A percentile compares a stretch with the other conserved stretches of the same genome.
These are phyloP conservation scores for Epicauta chinensis DNA, from an alignment of 1,140 invertebrate species.

Conservation along the genomic window DNA sequence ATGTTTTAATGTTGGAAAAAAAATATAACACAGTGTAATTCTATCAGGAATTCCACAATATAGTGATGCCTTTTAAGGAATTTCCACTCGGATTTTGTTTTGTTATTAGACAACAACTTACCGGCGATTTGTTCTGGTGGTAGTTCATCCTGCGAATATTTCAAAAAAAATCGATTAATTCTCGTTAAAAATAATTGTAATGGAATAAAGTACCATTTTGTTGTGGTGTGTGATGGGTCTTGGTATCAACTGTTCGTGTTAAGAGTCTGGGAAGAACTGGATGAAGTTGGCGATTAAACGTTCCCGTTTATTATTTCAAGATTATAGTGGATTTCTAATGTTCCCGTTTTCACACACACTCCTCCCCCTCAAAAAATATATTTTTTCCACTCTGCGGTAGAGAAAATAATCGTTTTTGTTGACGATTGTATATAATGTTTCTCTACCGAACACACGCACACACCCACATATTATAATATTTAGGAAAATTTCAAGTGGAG, in stretches of 20 bases:
- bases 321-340: conserved; percentile 29
- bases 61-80: background rate
- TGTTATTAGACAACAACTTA: conserved; percentile 20
- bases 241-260: conserved; percentile 1
- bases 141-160: conserved; percentile 38
- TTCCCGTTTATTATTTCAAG: conserved; percentile 18
- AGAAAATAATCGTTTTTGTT: too few species aligned
- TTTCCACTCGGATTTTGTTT: background rate
- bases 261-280: conserved; percentile 8
- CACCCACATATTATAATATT: too few species aligned
- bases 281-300: background rate
- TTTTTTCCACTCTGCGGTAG: too few species aligned
- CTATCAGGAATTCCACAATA: background rate
- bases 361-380: too few species aligned
- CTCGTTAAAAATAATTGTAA: conserved; percentile 3
- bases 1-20: background rate
- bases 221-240: background rate
- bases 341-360: background rate
- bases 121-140: conserved; percentile 41
- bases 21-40: background rate
- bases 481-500: too few species aligned
- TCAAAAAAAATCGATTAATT: conserved; percentile 4
- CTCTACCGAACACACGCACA: too few species aligned
- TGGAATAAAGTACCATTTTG: conserved; percentile 5
- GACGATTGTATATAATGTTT: too few species aligned